Conservation (phyloP, 2,888 invertebrate genomes). For the Drosophila robusta region DNA sequence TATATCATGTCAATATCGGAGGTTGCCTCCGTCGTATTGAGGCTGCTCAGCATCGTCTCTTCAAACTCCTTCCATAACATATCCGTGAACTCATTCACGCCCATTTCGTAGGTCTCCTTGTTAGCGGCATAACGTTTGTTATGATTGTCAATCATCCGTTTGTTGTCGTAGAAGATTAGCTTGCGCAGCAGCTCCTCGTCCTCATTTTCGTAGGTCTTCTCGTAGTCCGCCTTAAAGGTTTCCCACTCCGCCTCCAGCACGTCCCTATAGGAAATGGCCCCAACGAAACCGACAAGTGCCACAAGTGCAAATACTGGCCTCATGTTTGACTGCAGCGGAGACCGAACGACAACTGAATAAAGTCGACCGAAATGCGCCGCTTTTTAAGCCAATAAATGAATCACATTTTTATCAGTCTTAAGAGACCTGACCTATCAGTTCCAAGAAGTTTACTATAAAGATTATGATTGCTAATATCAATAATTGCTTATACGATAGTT, state of each 20-base stretch:
- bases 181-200: conserved; percentile 92
- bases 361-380: background rate
- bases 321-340: conserved; percentile 8
- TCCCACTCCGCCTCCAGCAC: conserved; percentile 34
- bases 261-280: conserved; percentile 5
- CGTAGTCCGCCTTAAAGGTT: conserved; percentile 86
- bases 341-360: conserved; percentile 5
- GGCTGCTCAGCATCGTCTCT: conserved; percentile 79
- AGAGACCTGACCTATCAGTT: conserved; percentile 1
- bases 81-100: conserved; percentile 93
- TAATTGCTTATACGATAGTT: background rate
- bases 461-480: background rate
- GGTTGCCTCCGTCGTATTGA: conserved; percentile 36
- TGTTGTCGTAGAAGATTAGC: conserved; percentile 95
- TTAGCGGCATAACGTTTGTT: conserved; percentile 90
- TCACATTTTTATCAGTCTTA: background rate
- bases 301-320: conserved; percentile 8
- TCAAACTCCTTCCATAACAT: conserved; percentile 90
- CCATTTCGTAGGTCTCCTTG: conserved; percentile 88
- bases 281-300: conserved; percentile 7
- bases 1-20: conserved; percentile 42
- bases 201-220: conserved; percentile 88
- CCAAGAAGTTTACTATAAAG: background rate
- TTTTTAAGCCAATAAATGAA: conserved; percentile 17
- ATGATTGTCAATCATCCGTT: conserved; percentile 92